Percentiles rank a stretch among this genome's conserved stretches.
These are phyloP conservation scores for Ranitomeya variabilis DNA, from an alignment of 2,113 vertebrate species.

Conservation along the genomic window DNA sequence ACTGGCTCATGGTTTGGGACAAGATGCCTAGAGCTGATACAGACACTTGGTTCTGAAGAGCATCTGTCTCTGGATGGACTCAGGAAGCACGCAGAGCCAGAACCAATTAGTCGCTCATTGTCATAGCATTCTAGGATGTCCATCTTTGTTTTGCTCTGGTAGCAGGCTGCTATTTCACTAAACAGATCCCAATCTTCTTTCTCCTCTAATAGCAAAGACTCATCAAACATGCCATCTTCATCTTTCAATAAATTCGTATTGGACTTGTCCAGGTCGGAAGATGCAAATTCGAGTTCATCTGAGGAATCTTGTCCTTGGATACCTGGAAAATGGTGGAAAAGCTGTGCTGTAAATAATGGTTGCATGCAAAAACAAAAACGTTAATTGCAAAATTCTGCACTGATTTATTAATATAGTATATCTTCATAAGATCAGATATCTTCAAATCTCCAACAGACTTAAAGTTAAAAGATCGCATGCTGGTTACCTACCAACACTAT, in stretches of 20 bases:
- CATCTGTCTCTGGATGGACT: constrained; percentile 67
- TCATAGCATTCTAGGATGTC: constrained; percentile 64
- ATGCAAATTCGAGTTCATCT: constrained; percentile 69
- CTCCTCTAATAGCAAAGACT: constrained; percentile 63
- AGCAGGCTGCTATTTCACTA: constrained; percentile 70
- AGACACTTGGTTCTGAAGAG: constrained; percentile 73
- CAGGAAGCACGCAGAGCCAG: constrained; percentile 59
- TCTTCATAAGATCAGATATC: no score
- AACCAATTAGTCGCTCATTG: constrained; percentile 63
- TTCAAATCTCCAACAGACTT: no score
- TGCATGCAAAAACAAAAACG: no score
- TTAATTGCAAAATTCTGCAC: no score
- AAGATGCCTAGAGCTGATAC: constrained; percentile 64
- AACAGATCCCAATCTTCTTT: constrained; percentile 69
- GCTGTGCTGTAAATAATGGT: no score
- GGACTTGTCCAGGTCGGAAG: constrained; percentile 64
- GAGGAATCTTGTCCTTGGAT: constrained; percentile 68
- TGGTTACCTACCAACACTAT: no score
- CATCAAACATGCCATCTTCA: constrained; percentile 65
- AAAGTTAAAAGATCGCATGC: no score
- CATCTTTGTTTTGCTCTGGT: constrained; percentile 63
- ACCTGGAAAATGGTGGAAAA: no score
- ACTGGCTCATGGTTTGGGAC: constrained; percentile 64
- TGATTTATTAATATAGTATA: no score
- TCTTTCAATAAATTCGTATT: constrained; percentile 60